A percentile compares a stretch with the other conserved stretches of the same genome.
phyloP scores from a whole-genome alignment of 2,797 vertebrate species.

The Takifugu ocellatus region DNA sequence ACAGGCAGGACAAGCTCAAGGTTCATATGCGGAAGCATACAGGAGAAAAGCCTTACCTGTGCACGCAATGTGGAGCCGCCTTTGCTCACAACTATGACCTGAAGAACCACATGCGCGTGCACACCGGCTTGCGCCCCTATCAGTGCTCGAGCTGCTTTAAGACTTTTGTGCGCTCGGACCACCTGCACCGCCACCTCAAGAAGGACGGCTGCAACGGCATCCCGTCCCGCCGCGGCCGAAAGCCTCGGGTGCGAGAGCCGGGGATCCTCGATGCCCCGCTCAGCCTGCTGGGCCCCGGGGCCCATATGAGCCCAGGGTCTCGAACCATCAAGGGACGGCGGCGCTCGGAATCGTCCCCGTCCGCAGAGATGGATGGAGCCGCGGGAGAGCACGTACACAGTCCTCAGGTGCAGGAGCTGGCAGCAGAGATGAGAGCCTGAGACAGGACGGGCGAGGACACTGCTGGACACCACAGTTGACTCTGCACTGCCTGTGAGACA shows the following conservation, averaged over 20 bases:
- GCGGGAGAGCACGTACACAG: constrained; percentile 65
- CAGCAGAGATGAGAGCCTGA: constrained; percentile 66
- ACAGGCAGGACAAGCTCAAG: constrained; percentile 99
- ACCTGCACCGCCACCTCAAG: constrained; percentile 98
- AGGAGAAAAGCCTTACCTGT: constrained; percentile 97
- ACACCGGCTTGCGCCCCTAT: constrained; percentile 97
- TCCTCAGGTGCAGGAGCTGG: constrained; percentile 65
- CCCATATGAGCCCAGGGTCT: constrained; percentile 53
- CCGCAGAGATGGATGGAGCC: constrained; percentile 41
- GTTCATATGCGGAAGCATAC: constrained; percentile 99
- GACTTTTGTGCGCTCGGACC: constrained; percentile 97
- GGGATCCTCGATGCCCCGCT: constrained; percentile 64
- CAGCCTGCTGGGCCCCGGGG: constrained; percentile 50
- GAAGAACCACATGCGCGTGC: constrained; percentile 99
- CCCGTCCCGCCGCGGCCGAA: constrained; percentile 88
- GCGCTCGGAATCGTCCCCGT: constrained; percentile 60
- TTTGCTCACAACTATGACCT: constrained; percentile 99
- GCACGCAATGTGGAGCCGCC: constrained; percentile 94
- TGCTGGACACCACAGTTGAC: constrained; percentile 62
- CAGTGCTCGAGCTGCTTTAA: constrained; percentile 98
- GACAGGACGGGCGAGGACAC: constrained; percentile 54
- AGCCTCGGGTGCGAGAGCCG: constrained; percentile 84
- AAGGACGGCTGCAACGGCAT: constrained; percentile 97
- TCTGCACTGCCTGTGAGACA: constrained; percentile 68
- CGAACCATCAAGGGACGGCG: constrained; percentile 69